phyloP scores from a whole-genome alignment of 2,888 invertebrate genomes.

The Pristionchus japonicus region DNA sequence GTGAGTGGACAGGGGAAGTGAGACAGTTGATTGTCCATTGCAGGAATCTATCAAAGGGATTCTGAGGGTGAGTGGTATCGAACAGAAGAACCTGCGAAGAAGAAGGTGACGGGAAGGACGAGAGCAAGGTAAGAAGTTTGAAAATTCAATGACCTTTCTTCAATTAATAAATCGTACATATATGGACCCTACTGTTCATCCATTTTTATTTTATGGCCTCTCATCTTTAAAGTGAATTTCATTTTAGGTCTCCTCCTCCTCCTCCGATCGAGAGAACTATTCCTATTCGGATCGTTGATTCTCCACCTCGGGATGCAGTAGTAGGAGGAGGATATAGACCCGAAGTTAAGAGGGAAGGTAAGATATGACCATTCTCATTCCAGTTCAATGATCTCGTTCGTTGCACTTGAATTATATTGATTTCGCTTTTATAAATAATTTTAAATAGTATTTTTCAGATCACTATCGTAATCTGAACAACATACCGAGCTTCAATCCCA shows the following conservation, averaged over 20 bases:
- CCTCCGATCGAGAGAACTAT: not conserved
- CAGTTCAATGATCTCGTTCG: too few relatives aligned
- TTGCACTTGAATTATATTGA: not conserved
- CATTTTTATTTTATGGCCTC: not conserved
- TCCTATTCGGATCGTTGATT: not conserved
- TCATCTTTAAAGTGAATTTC: too few relatives aligned
- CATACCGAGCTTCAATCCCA: not conserved
- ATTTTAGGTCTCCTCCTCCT: not conserved
- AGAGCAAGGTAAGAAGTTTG: not conserved
- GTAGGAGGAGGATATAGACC: not conserved
- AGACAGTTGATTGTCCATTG: not conserved
- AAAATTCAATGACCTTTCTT: not conserved
- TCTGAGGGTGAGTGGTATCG: not conserved
- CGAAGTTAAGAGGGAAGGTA: not conserved
- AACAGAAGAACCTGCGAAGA: not conserved
- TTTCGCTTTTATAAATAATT: not conserved
- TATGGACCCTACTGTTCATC: not conserved
- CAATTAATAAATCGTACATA: not conserved
- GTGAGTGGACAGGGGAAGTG: not conserved
- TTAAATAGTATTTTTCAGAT: not conserved
- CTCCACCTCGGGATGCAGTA: not conserved
- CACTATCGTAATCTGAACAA: not conserved
- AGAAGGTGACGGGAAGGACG: not conserved
- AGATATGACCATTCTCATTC: not conserved
- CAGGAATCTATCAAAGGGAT: not conserved